Evolutionary conservation across 2,113 vertebrate genomes (phyloP).

Genomic region (Hyperoodon ampullatus): DNA sequence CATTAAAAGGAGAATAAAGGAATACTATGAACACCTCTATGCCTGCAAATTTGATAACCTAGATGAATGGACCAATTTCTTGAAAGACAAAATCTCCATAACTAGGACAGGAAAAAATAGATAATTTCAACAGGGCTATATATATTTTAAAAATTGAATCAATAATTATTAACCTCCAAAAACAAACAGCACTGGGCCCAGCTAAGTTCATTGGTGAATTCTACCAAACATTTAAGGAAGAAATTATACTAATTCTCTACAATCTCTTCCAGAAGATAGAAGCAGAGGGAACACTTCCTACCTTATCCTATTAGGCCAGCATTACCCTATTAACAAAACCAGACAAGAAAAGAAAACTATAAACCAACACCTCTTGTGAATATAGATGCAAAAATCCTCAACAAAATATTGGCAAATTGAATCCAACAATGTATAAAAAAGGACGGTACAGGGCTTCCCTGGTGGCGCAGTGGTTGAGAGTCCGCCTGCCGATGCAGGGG

Average conservation of each 20-base stretch:
- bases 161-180: not conserved
- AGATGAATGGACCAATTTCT: not conserved
- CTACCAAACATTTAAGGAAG: not conserved
- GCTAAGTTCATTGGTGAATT: not conserved
- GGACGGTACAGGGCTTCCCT: not conserved
- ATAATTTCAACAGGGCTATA: not conserved
- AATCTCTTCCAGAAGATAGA: not conserved
- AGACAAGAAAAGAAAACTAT: not conserved
- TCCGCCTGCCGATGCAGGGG: too few relatives aligned
- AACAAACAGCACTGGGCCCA: not conserved
- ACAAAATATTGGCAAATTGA: not conserved
- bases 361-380: not conserved
- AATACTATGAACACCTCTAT: not conserved
- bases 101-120: not conserved
- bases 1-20: not conserved
- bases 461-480: too few relatives aligned
- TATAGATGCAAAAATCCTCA: not conserved
- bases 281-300: not conserved
- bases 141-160: not conserved
- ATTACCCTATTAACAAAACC: not conserved
- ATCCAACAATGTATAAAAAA: not conserved
- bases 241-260: not conserved
- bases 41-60: not conserved
- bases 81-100: not conserved
- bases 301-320: not conserved